Conservation (phyloP, 2,888 invertebrate genomes). For the Himalopsyche anomala region DNA sequence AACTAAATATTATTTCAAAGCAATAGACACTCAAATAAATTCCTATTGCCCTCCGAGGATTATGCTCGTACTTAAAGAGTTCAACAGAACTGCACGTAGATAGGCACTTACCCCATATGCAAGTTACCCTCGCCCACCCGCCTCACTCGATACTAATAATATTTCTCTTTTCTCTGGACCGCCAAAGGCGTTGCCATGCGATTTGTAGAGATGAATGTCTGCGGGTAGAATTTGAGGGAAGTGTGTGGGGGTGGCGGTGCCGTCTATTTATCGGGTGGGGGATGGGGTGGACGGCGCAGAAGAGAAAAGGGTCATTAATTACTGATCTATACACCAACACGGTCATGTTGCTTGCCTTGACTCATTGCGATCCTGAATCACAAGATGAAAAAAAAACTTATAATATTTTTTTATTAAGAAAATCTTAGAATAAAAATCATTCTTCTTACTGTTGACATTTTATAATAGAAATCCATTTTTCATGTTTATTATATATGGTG, state of each 20-base stretch:
- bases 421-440: too few species aligned
- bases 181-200: constrained; percentile 59
- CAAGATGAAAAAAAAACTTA: too few species aligned
- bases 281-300: constrained; percentile 60
- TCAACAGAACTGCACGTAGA: constrained; percentile 29
- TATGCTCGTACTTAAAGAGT: not conserved
- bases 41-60: not conserved
- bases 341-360: constrained; percentile 40
- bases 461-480: too few species aligned
- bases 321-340: constrained; percentile 66
- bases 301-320: constrained; percentile 71
- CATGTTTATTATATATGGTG: too few species aligned
- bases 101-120: constrained; percentile 48
- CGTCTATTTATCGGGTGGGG: constrained; percentile 54
- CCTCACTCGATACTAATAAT: constrained; percentile 50
- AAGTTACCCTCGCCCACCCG: not conserved
- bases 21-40: not conserved
- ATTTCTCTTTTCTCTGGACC: constrained; percentile 48
- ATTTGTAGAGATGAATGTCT: constrained; percentile 53
- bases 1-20: not conserved
- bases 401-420: too few species aligned
- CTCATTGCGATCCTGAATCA: not conserved
- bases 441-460: too few species aligned
- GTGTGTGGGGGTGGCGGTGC: constrained; percentile 51
- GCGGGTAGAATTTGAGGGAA: constrained; percentile 48